A percentile compares a stretch with the other conserved stretches of the same genome.
Conservation (phyloP, 1,140 invertebrate species). For the Capitella teleta region DNA sequence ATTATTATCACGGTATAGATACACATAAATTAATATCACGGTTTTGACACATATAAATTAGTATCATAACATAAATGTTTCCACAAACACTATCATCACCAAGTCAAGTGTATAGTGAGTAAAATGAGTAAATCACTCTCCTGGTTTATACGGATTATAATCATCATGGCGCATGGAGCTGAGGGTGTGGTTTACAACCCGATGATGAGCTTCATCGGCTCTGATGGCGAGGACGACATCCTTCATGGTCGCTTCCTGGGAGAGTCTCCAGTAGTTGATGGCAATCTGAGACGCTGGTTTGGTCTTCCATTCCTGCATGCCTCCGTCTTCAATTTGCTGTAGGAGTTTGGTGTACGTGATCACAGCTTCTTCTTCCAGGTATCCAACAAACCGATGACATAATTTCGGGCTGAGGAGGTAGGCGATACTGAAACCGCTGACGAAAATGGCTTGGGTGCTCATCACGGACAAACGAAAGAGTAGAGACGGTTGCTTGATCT, state of each 20-base stretch:
- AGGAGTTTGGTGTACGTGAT: conserved; percentile 40
- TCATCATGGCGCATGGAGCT: conserved; percentile 28
- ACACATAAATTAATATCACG: too few relatives aligned
- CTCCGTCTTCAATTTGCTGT: conserved; percentile 14
- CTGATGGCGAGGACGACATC: conserved; percentile 34
- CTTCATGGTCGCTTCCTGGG: conserved; percentile 28
- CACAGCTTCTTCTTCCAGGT: conserved; percentile 44
- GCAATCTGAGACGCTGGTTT: conserved; percentile 35
- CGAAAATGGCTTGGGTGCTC: conserved; percentile 36
- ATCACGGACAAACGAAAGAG: conserved; percentile 34
- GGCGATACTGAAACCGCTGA: conserved; percentile 33
- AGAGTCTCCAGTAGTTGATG: conserved; percentile 34
- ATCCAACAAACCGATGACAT: conserved; percentile 44
- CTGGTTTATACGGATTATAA: conserved; percentile 35
- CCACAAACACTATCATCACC: too few relatives aligned
- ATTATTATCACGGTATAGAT: too few relatives aligned
- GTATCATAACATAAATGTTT: too few relatives aligned
- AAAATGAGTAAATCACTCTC: too few relatives aligned
- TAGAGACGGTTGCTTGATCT: conserved; percentile 31
- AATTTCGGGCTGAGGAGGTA: conserved; percentile 38
- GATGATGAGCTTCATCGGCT: conserved; percentile 40
- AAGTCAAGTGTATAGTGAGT: too few relatives aligned
- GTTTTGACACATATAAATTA: too few relatives aligned
- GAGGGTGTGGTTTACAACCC: conserved; percentile 37
- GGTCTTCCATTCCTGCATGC: conserved; percentile 29